Evolutionary conservation across 2,113 vertebrate genomes (phyloP).

Genomic region (Helogale parvula): DNA sequence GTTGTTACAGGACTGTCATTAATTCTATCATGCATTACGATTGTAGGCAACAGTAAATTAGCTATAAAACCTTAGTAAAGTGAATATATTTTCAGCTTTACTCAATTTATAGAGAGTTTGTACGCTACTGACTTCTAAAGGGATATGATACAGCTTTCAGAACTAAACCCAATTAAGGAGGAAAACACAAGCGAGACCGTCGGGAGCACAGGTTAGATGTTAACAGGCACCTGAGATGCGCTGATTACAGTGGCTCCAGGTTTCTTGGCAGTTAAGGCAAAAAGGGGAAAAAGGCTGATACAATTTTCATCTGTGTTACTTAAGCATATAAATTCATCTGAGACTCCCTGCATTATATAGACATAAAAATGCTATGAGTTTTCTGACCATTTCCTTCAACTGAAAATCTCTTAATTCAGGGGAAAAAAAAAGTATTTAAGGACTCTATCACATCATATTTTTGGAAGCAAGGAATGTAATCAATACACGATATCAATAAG

Average conservation of each 20-base stretch:
- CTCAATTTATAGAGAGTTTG: slow-evolving; percentile 53
- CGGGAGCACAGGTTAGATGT: slow-evolving; percentile 63
- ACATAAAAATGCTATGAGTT: slow-evolving; percentile 66
- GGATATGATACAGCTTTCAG: slow-evolving; percentile 43
- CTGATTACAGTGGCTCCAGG: slow-evolving; percentile 46
- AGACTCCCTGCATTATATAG: slow-evolving; percentile 44
- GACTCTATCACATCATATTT: slow-evolving; percentile 25
- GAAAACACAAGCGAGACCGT: slow-evolving; percentile 65
- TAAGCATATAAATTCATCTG: slow-evolving; percentile 66
- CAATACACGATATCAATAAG: slow-evolving; percentile 18
- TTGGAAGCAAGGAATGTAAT: slow-evolving; percentile 55
- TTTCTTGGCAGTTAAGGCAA: slow-evolving; percentile 66
- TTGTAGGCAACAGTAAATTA: slow-evolving; percentile 82
- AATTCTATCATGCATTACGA: slow-evolving; percentile 78
- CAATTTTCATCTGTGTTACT: slow-evolving; percentile 63
- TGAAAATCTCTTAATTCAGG: slow-evolving; percentile 54
- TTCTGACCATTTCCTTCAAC: slow-evolving; percentile 55
- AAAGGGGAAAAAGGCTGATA: slow-evolving; percentile 47
- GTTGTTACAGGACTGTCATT: slow-evolving; percentile 78
- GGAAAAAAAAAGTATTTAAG: neutral
- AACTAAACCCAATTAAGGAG: slow-evolving; percentile 74
- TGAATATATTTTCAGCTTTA: slow-evolving; percentile 69
- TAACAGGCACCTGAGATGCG: slow-evolving; percentile 75
- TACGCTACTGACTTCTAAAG: slow-evolving; percentile 60
- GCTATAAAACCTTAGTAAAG: slow-evolving; percentile 77